Base-by-base conservation (phyloP, 2,797 vertebrate species). In the Denticeps clupeoides region DNA sequence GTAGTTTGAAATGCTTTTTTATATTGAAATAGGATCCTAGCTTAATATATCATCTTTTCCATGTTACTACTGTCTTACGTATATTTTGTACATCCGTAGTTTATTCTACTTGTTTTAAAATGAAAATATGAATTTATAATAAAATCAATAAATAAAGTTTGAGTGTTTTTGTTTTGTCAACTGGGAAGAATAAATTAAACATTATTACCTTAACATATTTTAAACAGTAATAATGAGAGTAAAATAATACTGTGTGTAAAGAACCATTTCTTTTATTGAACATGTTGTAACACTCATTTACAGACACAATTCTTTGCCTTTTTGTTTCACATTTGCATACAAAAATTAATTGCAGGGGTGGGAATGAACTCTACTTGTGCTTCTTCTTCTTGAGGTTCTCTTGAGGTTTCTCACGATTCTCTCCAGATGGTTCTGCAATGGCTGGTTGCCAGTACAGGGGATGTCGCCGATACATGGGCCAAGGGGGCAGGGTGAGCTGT, bases 401-500 rank as follows among this genome's bases (percentile, higher is more conserved):
- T 53, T 88, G 76, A 62, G 89, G 89, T 70, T 97, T 98, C 13
- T 89, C 91, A 54, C 73, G 86, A 3, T 60, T 72, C 24, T 97
- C 93, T 26, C 79, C 83, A 0, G 68, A 58, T 48, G 59, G 65
- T 1, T 81, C 86, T 15, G 91, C 87, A 45, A 91, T 11, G 19
- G 66, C 68, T 1, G 93, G 89, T 63, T 97, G 85, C 94, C 94
- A 99, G 46, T 82, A 80, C 35, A 99, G 77, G 45, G 93, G 93
- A 50, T 84, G 87, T 65, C 61, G 77, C 56, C 92, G 88, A 75
- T 89, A 99, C 82, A 97, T 91, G 0, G 93, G 92, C 94, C 94
- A 99, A 0, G 94, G 93, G 16, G 94, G 94, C 45, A 99, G 85
- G 0, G 93, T 99, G 60, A 99, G 72, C 94, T 97, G 50, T 5